Evolutionary conservation across 2,888 invertebrate species (phyloP), one percentile per base, ranked within the genome.

Genomic region (Theretra japonica): DNA sequence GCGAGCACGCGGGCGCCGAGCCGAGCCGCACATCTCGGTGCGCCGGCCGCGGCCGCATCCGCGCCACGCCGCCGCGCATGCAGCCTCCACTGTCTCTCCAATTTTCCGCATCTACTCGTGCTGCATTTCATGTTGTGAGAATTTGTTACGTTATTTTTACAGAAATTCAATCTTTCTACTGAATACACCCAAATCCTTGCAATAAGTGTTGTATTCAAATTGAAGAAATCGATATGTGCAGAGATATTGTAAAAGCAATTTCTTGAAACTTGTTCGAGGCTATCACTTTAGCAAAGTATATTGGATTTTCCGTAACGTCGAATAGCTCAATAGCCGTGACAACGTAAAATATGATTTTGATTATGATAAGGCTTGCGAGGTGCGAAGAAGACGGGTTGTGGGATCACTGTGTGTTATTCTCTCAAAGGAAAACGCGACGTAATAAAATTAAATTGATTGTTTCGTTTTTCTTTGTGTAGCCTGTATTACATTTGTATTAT

Each of bases 41-140:
- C 75, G 77, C 72, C 75, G 73, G 78, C 77, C 75, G 74, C 79
- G 11, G 41, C 41, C 41, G 41, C 41, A 41, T 1, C 73, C 77
- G 73, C 71, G 69, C 74, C 69, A 57, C 56, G 82, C 76, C 79
- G 76, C 75, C 79, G 77, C 80, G 71, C 75, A 78, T 80, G 75
- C 75, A 74, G 77, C 80, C 75, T 75, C 77, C 80, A 83, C 80
- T 87, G 85, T 87, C 84, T 85, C 85, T 86, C 86, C 92, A 93
- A 93, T 94, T 93, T 94, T 91, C 90, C 93, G 91, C 89, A 83
- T 80, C 81, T 87, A 87, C 86, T 85, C 79, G 76, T 84, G 84
- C 79, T 91, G 90, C 90, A 89, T 88, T 87, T 88, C 85, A 84
- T 85, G 86, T 87, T 85, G 87, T 88, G 86, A 84, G 90, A 88